phyloP scores from a whole-genome alignment of 2,888 invertebrate genomes.

The Xylota segnis region DNA sequence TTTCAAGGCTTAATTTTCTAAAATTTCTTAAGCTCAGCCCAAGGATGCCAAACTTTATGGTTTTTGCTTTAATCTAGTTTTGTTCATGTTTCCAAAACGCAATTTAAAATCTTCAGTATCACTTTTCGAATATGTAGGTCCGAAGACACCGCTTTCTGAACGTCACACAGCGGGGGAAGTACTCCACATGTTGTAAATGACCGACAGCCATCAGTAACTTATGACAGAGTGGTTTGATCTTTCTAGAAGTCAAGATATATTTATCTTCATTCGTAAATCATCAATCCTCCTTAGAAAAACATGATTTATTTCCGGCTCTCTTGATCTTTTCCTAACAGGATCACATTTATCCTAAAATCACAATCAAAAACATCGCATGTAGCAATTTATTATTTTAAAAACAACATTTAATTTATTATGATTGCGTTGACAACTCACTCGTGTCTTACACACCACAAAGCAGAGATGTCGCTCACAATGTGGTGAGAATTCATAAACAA shows the following conservation, averaged over 20 bases:
- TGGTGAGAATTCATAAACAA: conserved; percentile 42
- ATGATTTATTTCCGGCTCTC: not conserved
- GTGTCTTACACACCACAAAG: conserved; percentile 4
- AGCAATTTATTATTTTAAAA: conserved; percentile 2
- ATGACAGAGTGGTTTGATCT: too few species aligned
- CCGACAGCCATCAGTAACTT: too few species aligned
- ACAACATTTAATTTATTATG: not conserved
- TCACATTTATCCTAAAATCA: conserved; percentile 3
- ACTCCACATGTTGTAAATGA: too few species aligned
- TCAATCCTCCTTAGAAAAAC: not conserved
- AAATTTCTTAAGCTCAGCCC: too few species aligned
- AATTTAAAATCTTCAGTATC: too few species aligned
- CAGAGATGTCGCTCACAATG: conserved; percentile 12
- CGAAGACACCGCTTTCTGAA: too few species aligned
- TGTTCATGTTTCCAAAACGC: too few species aligned
- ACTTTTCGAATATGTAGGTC: too few species aligned
- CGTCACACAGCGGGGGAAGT: too few species aligned
- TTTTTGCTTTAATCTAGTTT: too few species aligned
- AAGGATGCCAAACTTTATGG: too few species aligned
- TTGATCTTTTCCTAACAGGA: conserved; percentile 5
- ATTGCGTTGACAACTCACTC: conserved; percentile 3
- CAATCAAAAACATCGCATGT: conserved; percentile 3
- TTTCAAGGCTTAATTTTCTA: too few species aligned
- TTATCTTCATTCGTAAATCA: not conserved
- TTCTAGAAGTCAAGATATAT: not conserved